These are phyloP conservation scores for Hestina assimilis DNA, from an alignment of 1,140 invertebrate genomes.

Conservation along the genomic window DNA sequence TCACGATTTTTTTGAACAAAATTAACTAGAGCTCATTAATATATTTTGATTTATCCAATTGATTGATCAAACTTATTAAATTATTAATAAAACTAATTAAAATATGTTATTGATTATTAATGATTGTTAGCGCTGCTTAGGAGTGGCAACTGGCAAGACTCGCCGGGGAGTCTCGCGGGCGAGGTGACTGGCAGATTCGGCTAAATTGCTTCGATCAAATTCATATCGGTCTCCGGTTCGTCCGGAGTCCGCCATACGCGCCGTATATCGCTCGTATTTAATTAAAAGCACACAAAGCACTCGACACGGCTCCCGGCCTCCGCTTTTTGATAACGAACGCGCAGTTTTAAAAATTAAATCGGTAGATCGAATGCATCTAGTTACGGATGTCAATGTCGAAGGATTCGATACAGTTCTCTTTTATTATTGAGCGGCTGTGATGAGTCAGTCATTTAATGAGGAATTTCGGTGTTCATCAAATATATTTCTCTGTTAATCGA, in stretches of 20 bases:
- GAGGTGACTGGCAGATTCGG: slow-evolving; percentile 61
- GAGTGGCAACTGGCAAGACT: slow-evolving; percentile 4
- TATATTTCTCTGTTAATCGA: slow-evolving; percentile 1
- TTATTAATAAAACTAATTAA: too few relatives aligned
- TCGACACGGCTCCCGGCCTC: slow-evolving; percentile 59
- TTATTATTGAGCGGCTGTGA: slow-evolving; percentile 14
- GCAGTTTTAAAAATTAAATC: slow-evolving; percentile 63
- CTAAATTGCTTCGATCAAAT: slow-evolving; percentile 67
- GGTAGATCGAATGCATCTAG: slow-evolving; percentile 49
- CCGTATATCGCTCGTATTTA: slow-evolving; percentile 57
- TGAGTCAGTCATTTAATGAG: slow-evolving; percentile 20
- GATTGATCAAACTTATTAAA: too few relatives aligned
- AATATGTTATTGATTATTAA: slow-evolving; percentile 2
- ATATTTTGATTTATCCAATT: too few relatives aligned
- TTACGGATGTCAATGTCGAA: slow-evolving; percentile 56
- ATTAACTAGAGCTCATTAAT: too few relatives aligned
- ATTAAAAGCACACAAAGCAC: slow-evolving; percentile 70
- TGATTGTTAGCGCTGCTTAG: slow-evolving; percentile 1
- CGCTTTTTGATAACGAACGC: slow-evolving; percentile 55
- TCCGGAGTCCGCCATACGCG: slow-evolving; percentile 37
- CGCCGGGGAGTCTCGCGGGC: slow-evolving; percentile 28
- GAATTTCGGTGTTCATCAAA: slow-evolving; percentile 21
- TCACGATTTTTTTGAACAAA: too few relatives aligned
- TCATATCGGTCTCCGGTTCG: slow-evolving; percentile 51
- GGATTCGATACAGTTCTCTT: slow-evolving; percentile 47